A percentile compares a stretch with the other conserved stretches of the same genome.
These are phyloP conservation scores for Plusia festucae DNA, from an alignment of 2,888 invertebrate species.

Conservation along the genomic window DNA sequence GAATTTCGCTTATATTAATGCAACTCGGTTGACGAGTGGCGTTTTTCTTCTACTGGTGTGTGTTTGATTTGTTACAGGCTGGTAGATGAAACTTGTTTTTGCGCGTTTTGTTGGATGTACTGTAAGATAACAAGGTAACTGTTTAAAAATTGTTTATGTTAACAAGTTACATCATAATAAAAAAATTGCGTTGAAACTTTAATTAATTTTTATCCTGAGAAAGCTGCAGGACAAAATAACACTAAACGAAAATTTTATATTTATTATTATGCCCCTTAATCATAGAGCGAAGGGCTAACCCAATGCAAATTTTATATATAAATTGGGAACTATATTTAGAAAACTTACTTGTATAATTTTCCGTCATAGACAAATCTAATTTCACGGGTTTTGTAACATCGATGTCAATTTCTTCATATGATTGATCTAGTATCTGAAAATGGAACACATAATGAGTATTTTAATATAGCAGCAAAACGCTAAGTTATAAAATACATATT, in stretches of 20 bases:
- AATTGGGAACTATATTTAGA: neutral
- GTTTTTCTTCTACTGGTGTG: constrained; percentile 90
- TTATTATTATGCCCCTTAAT: no score
- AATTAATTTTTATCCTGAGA: no score
- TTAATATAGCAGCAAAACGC: no score
- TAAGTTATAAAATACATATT: neutral
- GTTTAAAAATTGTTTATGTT: neutral
- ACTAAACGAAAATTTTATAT: no score
- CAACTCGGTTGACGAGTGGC: constrained; percentile 89
- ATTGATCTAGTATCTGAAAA: constrained; percentile 91
- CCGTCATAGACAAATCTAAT: constrained; percentile 88
- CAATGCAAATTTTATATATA: neutral
- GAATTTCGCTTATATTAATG: constrained; percentile 73
- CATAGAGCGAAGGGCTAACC: neutral
- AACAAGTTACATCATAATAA: no score
- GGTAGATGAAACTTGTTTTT: constrained; percentile 83
- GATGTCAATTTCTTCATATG: constrained; percentile 93
- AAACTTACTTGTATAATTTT: constrained; percentile 84
- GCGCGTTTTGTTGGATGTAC: constrained; percentile 86
- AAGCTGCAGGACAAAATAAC: no score
- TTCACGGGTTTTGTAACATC: constrained; percentile 90
- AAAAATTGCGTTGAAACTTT: no score
- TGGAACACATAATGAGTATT: constrained; percentile 1
- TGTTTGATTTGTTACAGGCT: constrained; percentile 79
- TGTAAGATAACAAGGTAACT: constrained; percentile 59